These are phyloP conservation scores for Grammomys surdaster DNA, from an alignment of 2,113 vertebrate genomes.

Conservation along the genomic window DNA sequence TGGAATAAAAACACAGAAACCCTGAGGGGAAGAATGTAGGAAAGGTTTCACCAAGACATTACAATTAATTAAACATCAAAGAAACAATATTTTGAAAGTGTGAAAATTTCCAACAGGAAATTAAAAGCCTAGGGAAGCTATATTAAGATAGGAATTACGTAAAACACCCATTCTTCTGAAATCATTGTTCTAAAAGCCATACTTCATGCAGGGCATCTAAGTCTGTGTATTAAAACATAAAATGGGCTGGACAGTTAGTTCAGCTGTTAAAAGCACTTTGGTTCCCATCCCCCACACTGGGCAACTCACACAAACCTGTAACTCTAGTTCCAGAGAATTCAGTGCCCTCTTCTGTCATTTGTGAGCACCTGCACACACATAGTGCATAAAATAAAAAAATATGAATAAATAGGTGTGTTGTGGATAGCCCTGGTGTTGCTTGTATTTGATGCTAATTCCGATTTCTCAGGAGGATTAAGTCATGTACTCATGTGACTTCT, in stretches of 20 bases:
- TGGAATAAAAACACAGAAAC: neutral
- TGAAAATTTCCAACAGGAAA: constrained; percentile 8
- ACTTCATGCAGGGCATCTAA: neutral
- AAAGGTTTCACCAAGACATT: neutral
- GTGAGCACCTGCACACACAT: neutral
- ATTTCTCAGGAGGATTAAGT: too few relatives aligned
- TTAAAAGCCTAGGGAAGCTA: constrained; percentile 33
- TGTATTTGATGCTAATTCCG: too few relatives aligned
- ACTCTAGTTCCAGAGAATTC: neutral
- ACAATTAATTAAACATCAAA: neutral
- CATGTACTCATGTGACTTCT: too few relatives aligned
- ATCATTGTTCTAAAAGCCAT: constrained; percentile 2
- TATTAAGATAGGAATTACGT: neutral
- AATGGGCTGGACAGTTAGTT: neutral
- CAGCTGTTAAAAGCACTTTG: neutral
- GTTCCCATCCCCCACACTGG: neutral
- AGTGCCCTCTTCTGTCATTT: neutral
- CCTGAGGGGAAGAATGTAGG: neutral
- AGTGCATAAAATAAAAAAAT: neutral
- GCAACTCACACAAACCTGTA: neutral
- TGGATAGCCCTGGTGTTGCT: too few relatives aligned
- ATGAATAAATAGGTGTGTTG: neutral
- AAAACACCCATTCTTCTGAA: neutral
- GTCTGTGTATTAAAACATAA: neutral
- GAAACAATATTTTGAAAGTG: constrained; percentile 28